phyloP scores from a whole-genome alignment of 1,140 invertebrate genomes.

The Lasaia peninsularis region DNA sequence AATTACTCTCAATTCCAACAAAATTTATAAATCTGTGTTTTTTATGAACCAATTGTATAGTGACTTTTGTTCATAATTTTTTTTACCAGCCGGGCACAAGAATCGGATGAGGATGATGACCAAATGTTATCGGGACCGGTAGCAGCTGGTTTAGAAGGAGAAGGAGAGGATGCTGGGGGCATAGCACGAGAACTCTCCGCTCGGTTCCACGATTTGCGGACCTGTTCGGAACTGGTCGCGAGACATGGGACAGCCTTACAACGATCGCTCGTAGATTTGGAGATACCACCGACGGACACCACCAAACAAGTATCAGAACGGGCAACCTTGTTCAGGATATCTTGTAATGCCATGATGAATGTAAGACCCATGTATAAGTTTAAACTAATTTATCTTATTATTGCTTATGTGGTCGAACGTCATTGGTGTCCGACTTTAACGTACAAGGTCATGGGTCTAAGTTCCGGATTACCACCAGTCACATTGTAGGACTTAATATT shows the following conservation, averaged over 20 bases:
- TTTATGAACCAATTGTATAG: too few species aligned
- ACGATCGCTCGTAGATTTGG: slow-evolving; percentile 90
- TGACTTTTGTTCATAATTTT: too few species aligned
- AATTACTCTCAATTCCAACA: too few species aligned
- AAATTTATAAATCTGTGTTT: too few species aligned
- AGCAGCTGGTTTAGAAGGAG: slow-evolving; percentile 44
- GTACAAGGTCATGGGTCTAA: too few species aligned
- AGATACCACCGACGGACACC: slow-evolving; percentile 75
- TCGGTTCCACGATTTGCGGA: slow-evolving; percentile 90
- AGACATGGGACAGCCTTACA: slow-evolving; percentile 93
- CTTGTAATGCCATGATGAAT: slow-evolving; percentile 97
- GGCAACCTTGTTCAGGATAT: slow-evolving; percentile 94
- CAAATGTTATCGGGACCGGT: slow-evolving; percentile 76
- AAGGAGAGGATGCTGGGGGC: slow-evolving; percentile 78
- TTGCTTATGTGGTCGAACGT: too few species aligned
- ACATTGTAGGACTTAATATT: too few species aligned
- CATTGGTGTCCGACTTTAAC: too few species aligned
- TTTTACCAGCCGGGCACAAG: slow-evolving; percentile 77
- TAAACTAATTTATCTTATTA: too few species aligned
- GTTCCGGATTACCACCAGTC: too few species aligned
- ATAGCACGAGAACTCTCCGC: slow-evolving; percentile 79
- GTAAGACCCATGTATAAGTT: slow-evolving; percentile 78
- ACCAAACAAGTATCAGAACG: slow-evolving; percentile 91
- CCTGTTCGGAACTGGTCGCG: slow-evolving; percentile 92
- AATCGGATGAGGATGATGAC: slow-evolving; percentile 91